These are phyloP conservation scores for Tyria jacobaeae DNA, from an alignment of 2,888 invertebrate genomes.

Conservation along the genomic window DNA sequence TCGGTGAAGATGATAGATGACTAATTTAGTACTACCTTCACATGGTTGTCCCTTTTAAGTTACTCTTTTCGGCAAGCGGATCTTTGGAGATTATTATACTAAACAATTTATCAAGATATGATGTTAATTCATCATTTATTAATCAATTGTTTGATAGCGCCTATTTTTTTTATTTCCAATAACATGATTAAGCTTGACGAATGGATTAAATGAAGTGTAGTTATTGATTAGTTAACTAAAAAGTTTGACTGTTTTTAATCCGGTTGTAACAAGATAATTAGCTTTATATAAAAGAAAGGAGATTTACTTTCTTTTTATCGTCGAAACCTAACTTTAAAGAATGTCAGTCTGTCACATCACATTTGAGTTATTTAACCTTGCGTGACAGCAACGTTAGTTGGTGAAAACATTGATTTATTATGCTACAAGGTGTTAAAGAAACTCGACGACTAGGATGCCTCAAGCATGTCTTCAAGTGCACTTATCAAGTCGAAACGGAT, in stretches of 20 bases:
- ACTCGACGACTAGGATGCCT: neutral
- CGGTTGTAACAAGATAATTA: neutral
- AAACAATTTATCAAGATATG: too few relatives aligned
- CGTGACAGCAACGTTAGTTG: neutral
- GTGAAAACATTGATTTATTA: neutral
- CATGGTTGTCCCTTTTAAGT: too few relatives aligned
- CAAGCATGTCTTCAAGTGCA: conserved; percentile 14
- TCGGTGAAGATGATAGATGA: too few relatives aligned
- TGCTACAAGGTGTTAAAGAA: neutral
- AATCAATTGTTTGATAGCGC: neutral
- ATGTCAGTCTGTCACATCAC: neutral
- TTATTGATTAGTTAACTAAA: neutral
- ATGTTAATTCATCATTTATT: too few relatives aligned
- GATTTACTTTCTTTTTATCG: neutral
- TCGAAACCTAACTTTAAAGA: neutral
- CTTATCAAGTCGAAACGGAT: conserved; percentile 41
- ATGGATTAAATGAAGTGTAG: neutral
- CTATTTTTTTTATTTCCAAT: too few relatives aligned
- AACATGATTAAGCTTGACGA: neutral
- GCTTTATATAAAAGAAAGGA: neutral
- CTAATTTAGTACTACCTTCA: too few relatives aligned
- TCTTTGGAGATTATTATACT: too few relatives aligned
- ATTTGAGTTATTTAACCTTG: neutral
- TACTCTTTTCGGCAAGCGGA: too few relatives aligned
- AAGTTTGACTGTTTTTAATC: conserved; percentile 6